Base-by-base conservation (phyloP, 1,140 invertebrate genomes). In the Papilio polytes region DNA sequence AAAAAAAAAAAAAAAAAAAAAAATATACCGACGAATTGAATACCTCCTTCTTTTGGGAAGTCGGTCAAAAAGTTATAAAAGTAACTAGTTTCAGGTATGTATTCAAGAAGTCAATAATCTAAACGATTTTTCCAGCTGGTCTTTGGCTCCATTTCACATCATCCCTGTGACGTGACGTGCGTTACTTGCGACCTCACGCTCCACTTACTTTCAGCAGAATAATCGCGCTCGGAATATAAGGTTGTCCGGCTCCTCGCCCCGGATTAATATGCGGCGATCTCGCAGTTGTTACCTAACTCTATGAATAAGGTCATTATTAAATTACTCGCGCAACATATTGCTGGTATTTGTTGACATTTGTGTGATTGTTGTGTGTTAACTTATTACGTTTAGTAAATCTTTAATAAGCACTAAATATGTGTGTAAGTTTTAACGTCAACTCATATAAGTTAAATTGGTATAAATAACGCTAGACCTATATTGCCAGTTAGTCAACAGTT, bases 291-390 rank as follows among this genome's bases (percentile, higher is more conserved):
- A 22, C 59, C 10, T 63, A 22, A 13, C 59, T 0, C 22, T 9
- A 70, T 36, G 63, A 31, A 70, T 70, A 36, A 70, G 6, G 12
- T 31, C 26, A 70, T 70, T 70, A 70, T 59, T 59, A 59, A 20
- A 22, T 59, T 36, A 36, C 36, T 8, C 56, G 8, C 56, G 36
- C 15, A 70, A 70, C 63, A 70, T 4, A 8, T 1, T 31, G 63
- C 13, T 70, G 13, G 36, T 36, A 70, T 70, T 70, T 56, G 18
- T 56, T 56, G 18, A 66, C 59, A 22, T 59, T 59, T 66, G 12
- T 66, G 3, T 31, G 12, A 26, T 66, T 66, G 15, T 13, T 15
- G 22, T 63, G 59, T 63, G 20, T 26, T 26, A 8, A 59, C n/a
- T 59, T 59, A 59, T 12, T 63, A 26, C 7, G n/a, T 9, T 41